Percentiles rank a stretch among this genome's conserved stretches.
Conservation (phyloP, 2,888 invertebrate species). For the Melanotus villosus region DNA sequence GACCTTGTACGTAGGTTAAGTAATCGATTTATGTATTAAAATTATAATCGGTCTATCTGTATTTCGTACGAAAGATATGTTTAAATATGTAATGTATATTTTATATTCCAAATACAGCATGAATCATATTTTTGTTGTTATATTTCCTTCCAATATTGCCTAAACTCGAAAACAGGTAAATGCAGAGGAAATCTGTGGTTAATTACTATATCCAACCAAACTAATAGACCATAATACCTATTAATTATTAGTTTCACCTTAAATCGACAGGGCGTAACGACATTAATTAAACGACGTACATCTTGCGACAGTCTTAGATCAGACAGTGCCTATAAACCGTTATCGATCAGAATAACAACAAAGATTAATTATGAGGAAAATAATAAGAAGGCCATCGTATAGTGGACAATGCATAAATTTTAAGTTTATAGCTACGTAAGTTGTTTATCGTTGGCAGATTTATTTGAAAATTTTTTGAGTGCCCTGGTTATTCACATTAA, state of each 20-base stretch:
- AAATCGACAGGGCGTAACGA: conserved; percentile 7
- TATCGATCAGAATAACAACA: conserved; percentile 5
- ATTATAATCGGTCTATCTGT: conserved; percentile 1
- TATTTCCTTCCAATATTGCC: too few species aligned
- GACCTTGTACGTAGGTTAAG: conserved; percentile 15
- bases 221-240: conserved; percentile 1
- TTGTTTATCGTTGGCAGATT: conserved; percentile 7
- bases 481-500: neutral
- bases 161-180: too few species aligned
- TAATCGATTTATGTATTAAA: neutral
- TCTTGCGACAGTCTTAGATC: conserved; percentile 2
- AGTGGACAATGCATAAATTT: conserved; percentile 14
- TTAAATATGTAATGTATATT: conserved; percentile 16
- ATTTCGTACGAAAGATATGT: neutral
- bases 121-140: too few species aligned
- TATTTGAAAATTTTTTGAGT: conserved; percentile 1
- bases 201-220: neutral
- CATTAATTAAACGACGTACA: neutral
- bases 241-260: conserved; percentile 1
- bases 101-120: conserved; percentile 1
- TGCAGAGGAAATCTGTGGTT: too few species aligned
- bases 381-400: conserved; percentile 7
- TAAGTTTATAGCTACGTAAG: neutral
- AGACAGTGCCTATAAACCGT: neutral
- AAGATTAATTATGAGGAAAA: conserved; percentile 2